Evolutionary conservation across 2,888 invertebrate species (phyloP).

Genomic region (Apantesis nais): DNA sequence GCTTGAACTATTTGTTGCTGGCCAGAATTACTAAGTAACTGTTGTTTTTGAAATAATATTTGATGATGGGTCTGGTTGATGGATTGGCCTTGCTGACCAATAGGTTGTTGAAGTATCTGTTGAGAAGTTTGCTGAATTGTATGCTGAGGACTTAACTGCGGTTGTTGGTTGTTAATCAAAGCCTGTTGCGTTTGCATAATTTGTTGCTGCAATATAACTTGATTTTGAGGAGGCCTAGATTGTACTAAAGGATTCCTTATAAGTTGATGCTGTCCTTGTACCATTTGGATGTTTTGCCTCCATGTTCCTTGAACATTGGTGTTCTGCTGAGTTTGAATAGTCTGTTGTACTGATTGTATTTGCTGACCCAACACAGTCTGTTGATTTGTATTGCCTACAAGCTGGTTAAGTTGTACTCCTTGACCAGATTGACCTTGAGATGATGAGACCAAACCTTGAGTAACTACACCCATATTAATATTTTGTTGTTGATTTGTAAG

Average conservation of each 20-base stretch:
- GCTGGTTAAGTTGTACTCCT: conserved; percentile 77
- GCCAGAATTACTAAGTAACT: conserved; percentile 83
- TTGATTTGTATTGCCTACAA: conserved; percentile 72
- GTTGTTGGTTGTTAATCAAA: conserved; percentile 76
- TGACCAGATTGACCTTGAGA: conserved; percentile 72
- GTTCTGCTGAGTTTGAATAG: conserved; percentile 73
- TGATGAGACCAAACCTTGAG: conserved; percentile 73
- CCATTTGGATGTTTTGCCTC: conserved; percentile 83
- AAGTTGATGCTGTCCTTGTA: conserved; percentile 83
- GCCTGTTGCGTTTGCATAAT: conserved; percentile 84
- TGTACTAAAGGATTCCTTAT: conserved; percentile 80
- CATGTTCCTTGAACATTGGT: conserved; percentile 73
- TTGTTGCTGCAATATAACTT: conserved; percentile 85
- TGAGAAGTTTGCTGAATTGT: conserved; percentile 83
- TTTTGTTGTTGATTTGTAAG: conserved; percentile 77
- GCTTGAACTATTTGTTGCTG: conserved; percentile 82
- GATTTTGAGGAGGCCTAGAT: conserved; percentile 79
- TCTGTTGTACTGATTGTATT: conserved; percentile 80
- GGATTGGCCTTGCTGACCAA: conserved; percentile 83
- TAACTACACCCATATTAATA: conserved; percentile 78
- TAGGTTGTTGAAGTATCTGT: conserved; percentile 86
- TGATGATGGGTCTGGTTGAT: conserved; percentile 82
- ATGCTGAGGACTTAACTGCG: conserved; percentile 83
- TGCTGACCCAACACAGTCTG: conserved; percentile 80
- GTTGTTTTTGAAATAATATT: conserved; percentile 84